These are phyloP conservation scores for Cebidichthys violaceus DNA, from an alignment of 2,113 vertebrate genomes.

Conservation along the genomic window DNA sequence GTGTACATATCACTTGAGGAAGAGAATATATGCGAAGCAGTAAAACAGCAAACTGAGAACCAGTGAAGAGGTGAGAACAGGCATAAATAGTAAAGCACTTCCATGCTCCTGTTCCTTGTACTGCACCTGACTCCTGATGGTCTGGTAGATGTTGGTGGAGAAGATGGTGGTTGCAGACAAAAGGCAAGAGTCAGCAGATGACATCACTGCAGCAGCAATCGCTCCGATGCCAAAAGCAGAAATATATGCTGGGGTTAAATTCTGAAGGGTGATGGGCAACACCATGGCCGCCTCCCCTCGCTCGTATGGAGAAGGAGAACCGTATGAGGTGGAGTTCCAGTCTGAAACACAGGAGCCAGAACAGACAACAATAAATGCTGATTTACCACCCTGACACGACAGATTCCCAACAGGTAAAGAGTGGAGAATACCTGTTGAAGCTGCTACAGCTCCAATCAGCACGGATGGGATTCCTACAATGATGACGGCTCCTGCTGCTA, in stretches of 20 bases:
- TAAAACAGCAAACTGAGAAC: too few relatives aligned
- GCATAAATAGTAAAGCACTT: too few relatives aligned
- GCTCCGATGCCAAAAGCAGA: neutral
- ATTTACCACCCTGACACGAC: neutral
- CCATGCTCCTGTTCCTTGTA: too few relatives aligned
- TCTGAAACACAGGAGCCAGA: neutral
- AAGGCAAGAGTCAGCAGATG: neutral
- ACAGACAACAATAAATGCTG: too few relatives aligned
- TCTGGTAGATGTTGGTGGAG: constrained; percentile 14
- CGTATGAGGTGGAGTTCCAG: constrained; percentile 18
- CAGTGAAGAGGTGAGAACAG: too few relatives aligned
- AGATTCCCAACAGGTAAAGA: neutral
- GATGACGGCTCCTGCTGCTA: neutral
- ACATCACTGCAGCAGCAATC: neutral
- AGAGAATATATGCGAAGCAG: too few relatives aligned
- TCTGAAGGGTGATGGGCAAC: constrained; percentile 20
- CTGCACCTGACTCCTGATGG: too few relatives aligned
- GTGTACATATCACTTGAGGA: too few relatives aligned
- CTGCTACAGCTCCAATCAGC: constrained; percentile 8
- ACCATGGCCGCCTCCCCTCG: constrained; percentile 1
- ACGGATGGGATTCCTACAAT: neutral
- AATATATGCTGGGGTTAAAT: neutral
- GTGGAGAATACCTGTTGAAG: constrained; percentile 3
- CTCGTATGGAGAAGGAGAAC: constrained; percentile 24
- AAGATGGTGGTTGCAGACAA: constrained; percentile 12